phyloP scores from a whole-genome alignment of 2,888 invertebrate species.

The Scaptomyza parva region DNA sequence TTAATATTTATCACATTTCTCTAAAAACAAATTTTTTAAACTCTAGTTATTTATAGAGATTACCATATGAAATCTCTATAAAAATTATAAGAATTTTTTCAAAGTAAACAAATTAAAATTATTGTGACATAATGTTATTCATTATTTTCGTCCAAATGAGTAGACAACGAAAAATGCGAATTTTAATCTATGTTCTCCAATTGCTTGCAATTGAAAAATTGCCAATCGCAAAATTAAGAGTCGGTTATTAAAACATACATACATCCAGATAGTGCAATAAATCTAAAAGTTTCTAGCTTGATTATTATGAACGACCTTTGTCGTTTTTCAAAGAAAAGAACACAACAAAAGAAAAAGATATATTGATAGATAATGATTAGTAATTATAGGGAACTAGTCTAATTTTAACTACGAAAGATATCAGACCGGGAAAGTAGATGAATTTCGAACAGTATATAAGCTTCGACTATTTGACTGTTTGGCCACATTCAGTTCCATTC shows the following conservation, averaged over 20 bases:
- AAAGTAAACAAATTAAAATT: too few species aligned
- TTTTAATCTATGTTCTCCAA: too few species aligned
- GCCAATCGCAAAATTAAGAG: conserved; percentile 18
- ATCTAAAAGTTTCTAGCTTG: conserved; percentile 30
- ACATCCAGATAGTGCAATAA: conserved; percentile 30
- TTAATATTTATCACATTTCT: too few species aligned
- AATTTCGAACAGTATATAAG: conserved; percentile 53
- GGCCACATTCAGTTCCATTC: conserved; percentile 51
- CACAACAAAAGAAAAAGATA: conserved; percentile 14
- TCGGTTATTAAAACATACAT: conserved; percentile 7
- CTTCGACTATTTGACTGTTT: conserved; percentile 14
- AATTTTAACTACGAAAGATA: conserved; percentile 29
- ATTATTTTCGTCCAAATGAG: too few species aligned
- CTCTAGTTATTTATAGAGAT: too few species aligned
- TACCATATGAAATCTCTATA: too few species aligned
- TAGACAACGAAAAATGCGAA: background rate
- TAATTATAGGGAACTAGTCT: conserved; percentile 45
- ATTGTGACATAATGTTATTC: too few species aligned
- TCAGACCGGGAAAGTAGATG: conserved; percentile 7
- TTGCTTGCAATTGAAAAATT: too few species aligned
- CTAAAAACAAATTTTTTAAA: too few species aligned
- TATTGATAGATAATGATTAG: conserved; percentile 52
- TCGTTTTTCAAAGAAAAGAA: conserved; percentile 54
- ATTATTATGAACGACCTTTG: conserved; percentile 51
- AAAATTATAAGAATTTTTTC: too few species aligned